Conservation (phyloP, 2,888 invertebrate genomes). For the Macrosiphum euphorbiae region DNA sequence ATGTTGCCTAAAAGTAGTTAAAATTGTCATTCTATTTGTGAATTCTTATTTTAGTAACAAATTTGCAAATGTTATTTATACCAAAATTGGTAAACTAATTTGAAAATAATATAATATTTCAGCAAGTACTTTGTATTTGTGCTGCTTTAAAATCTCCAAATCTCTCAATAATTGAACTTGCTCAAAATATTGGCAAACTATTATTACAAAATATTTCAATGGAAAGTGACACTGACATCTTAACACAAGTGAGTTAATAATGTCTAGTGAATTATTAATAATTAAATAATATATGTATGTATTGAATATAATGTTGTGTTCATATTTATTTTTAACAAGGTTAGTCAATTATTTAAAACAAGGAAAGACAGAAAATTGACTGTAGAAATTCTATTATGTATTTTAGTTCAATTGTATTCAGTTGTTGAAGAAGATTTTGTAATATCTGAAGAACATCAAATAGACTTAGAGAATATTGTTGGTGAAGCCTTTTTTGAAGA, state of each 20-base stretch:
- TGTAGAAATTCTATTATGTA: constrained; percentile 75
- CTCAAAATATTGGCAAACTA: constrained; percentile 77
- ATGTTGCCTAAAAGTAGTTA: background rate
- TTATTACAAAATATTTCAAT: constrained; percentile 75
- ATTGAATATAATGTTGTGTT: background rate
- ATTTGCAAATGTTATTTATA: background rate
- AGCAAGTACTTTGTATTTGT: constrained; percentile 61
- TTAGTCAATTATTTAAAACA: constrained; percentile 73
- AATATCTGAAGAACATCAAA: constrained; percentile 71
- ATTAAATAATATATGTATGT: background rate
- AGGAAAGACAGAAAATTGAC: constrained; percentile 73
- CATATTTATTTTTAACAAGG: constrained; percentile 23
- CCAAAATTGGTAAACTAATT: background rate
- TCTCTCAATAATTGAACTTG: constrained; percentile 74
- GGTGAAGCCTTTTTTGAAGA: constrained; percentile 55
- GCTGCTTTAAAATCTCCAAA: constrained; percentile 74
- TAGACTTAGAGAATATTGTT: constrained; percentile 70
- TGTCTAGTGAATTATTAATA: background rate
- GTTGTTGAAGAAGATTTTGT: constrained; percentile 71
- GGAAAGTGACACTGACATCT: constrained; percentile 63
- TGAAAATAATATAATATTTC: background rate
- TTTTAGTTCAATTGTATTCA: constrained; percentile 76
- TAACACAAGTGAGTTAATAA: constrained; percentile 38
- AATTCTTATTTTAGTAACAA: background rate
- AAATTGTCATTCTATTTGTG: background rate